Conservation (phyloP, 1,140 invertebrate species). For the Agraylea sexmaculata region DNA sequence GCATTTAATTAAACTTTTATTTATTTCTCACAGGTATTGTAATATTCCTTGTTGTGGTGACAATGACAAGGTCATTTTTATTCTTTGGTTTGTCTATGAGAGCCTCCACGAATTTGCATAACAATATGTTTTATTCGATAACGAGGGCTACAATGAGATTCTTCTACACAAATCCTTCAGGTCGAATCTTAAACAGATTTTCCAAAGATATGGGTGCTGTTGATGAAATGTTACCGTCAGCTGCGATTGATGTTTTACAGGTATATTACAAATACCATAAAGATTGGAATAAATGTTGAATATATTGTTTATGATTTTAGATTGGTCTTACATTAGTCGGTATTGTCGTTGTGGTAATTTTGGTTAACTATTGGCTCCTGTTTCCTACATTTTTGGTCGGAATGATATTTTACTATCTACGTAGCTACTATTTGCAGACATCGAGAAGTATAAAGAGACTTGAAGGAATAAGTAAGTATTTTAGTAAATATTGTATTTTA, state of each 20-base stretch:
- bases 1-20: not conserved
- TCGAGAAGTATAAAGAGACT: conserved; percentile 78
- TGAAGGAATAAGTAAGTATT: conserved; percentile 72
- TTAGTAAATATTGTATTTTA: conserved; percentile 1
- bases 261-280: conserved; percentile 23
- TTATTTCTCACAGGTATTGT: conserved; percentile 42
- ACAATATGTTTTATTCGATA: conserved; percentile 65
- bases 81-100: conserved; percentile 61
- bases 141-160: conserved; percentile 67
- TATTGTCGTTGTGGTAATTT: conserved; percentile 59
- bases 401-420: conserved; percentile 58
- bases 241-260: conserved; percentile 57
- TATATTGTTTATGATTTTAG: conserved; percentile 34
- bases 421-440: conserved; percentile 68
- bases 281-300: not conserved
- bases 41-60: conserved; percentile 44
- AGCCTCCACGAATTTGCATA: conserved; percentile 61
- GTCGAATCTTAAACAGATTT: conserved; percentile 66
- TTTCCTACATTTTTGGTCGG: conserved; percentile 56
- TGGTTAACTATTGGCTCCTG: conserved; percentile 65
- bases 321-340: conserved; percentile 61
- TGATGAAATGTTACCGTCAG: conserved; percentile 70
- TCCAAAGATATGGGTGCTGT: conserved; percentile 78
- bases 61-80: conserved; percentile 42
- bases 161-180: conserved; percentile 69